Percentiles rank a stretch among this genome's conserved stretches.
These are phyloP conservation scores for Lutjanus campechanus DNA, from an alignment of 2,797 vertebrate genomes.

Conservation along the genomic window DNA sequence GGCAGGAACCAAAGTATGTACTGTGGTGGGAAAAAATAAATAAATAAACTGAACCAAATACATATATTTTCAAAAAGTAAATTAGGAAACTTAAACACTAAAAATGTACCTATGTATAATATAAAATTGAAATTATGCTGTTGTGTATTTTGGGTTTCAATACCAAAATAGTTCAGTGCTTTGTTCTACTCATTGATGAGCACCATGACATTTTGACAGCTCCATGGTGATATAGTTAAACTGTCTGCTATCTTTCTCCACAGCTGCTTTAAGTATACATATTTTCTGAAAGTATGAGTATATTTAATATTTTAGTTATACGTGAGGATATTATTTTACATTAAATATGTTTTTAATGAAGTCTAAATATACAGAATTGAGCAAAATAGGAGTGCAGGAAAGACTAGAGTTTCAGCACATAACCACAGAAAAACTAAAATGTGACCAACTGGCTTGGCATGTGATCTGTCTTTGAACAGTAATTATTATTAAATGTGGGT, in stretches of 20 bases:
- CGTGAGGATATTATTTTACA: not conserved
- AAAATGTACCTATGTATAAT: not conserved
- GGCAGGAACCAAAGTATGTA: not conserved
- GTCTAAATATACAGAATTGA: not conserved
- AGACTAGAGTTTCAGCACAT: not conserved
- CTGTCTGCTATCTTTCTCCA: no score
- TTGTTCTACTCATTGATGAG: not conserved
- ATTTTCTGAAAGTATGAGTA: not conserved
- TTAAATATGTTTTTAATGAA: not conserved
- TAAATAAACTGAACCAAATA: not conserved
- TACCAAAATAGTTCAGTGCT: not conserved
- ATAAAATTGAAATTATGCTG: not conserved
- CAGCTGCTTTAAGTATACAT: not conserved
- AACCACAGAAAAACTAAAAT: constrained; percentile 1
- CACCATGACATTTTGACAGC: not conserved
- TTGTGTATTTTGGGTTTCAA: not conserved
- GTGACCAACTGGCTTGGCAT: not conserved
- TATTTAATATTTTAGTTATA: no score
- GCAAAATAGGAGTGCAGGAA: not conserved
- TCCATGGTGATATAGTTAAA: no score
- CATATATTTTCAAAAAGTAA: not conserved
- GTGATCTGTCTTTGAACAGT: constrained; percentile 10
- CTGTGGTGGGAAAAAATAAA: not conserved
- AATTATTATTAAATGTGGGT: constrained; percentile 14
- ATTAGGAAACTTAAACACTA: not conserved